Evolutionary conservation across 2,888 invertebrate genomes (phyloP).

Genomic region (Sinodicranocentrus sp.): DNA sequence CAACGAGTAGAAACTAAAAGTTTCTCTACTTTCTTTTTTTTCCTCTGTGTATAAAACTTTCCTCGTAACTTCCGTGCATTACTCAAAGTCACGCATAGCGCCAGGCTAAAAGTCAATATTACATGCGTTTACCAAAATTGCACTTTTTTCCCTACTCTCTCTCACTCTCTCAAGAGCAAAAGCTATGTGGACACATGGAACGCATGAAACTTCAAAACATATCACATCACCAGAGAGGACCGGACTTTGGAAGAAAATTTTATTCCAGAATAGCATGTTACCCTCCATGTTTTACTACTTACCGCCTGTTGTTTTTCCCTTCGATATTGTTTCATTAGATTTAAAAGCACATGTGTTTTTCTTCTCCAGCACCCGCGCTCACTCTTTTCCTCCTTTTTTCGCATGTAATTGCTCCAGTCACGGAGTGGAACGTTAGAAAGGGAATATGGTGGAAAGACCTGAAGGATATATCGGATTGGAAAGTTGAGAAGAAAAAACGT

Average conservation of each 20-base stretch:
- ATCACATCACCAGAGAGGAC: too few relatives aligned
- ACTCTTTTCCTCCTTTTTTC: too few relatives aligned
- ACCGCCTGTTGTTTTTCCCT: constrained; percentile 53
- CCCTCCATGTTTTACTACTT: constrained; percentile 14
- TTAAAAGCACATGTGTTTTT: constrained; percentile 19
- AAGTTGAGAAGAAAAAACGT: constrained; percentile 9
- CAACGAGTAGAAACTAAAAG: too few relatives aligned
- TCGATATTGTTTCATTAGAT: constrained; percentile 34
- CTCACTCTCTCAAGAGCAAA: too few relatives aligned
- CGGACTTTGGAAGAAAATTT: too few relatives aligned
- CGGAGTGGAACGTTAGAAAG: neutral
- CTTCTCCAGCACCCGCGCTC: neutral
- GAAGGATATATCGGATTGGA: constrained; percentile 1
- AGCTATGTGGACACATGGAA: too few relatives aligned
- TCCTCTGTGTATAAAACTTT: too few relatives aligned
- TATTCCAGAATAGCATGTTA: constrained; percentile 9
- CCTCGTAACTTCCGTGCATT: constrained; percentile 10
- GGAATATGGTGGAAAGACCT: neutral
- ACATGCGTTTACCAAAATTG: neutral
- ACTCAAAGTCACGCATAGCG: constrained; percentile 51
- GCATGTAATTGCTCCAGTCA: constrained; percentile 33
- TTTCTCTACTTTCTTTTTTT: too few relatives aligned
- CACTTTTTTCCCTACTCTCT: constrained; percentile 1
- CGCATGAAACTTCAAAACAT: neutral
- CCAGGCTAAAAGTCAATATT: constrained; percentile 22